Conservation (phyloP, 2,113 vertebrate species). For the Anser cygnoides region DNA sequence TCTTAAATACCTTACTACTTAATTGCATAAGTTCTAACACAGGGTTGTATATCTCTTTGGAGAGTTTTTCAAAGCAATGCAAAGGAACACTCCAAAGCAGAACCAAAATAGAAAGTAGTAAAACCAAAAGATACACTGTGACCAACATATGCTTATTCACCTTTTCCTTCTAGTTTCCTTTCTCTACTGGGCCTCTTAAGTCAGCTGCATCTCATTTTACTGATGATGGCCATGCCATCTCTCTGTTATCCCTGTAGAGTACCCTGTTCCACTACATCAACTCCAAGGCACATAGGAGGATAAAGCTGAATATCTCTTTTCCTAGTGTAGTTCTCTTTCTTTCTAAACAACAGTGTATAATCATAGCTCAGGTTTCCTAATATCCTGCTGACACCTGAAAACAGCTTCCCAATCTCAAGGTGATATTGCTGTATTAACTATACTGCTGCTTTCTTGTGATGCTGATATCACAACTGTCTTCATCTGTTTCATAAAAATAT, state of each 20-base stretch:
- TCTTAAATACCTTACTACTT: neutral
- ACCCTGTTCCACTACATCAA: conserved; percentile 39
- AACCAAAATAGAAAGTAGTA: neutral
- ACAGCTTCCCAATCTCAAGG: neutral
- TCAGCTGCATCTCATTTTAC: conserved; percentile 57
- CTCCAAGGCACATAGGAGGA: conserved; percentile 17
- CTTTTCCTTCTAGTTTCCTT: neutral
- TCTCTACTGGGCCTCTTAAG: neutral
- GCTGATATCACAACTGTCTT: neutral
- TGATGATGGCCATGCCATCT: conserved; percentile 7
- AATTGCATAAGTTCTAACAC: neutral
- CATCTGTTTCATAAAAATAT: neutral
- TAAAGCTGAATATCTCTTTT: conserved; percentile 42
- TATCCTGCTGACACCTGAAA: neutral
- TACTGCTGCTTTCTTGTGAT: neutral
- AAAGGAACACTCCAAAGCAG: neutral
- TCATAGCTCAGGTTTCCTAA: conserved; percentile 25
- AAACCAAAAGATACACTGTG: neutral
- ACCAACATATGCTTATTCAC: neutral
- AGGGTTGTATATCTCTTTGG: neutral
- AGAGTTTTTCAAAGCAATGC: neutral
- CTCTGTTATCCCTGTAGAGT: conserved; percentile 45
- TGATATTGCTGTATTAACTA: neutral
- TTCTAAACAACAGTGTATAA: conserved; percentile 30
- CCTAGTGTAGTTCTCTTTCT: neutral